These are phyloP conservation scores for Andrena marginata DNA, from an alignment of 2,888 invertebrate species.

Conservation along the genomic window DNA sequence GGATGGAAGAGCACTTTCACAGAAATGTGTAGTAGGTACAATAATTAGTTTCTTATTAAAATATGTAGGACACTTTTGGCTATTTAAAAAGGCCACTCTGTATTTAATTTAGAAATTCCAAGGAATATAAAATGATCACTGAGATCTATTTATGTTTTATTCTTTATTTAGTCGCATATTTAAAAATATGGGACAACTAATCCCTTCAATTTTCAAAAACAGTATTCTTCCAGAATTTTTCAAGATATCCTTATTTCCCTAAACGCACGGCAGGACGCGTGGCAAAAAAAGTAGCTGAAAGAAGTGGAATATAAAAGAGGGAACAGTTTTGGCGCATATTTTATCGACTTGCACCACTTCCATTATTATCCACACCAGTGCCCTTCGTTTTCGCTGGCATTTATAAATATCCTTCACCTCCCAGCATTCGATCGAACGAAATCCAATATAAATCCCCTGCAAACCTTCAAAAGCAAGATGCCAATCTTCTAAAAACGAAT, in stretches of 20 bases:
- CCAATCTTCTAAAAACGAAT: no score
- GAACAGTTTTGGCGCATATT: conserved; percentile 16
- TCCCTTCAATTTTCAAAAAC: not conserved
- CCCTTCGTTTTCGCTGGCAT: not conserved
- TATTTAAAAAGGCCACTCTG: no score
- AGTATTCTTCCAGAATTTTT: not conserved
- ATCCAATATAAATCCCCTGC: no score
- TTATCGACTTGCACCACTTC: conserved; percentile 4
- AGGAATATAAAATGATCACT: no score
- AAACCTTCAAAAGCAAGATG: no score
- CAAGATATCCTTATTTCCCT: not conserved
- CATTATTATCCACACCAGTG: conserved; percentile 1
- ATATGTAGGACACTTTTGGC: no score
- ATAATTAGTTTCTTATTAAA: no score
- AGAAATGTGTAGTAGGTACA: not conserved
- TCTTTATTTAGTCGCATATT: no score
- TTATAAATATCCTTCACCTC: not conserved
- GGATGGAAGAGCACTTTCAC: conserved; percentile 45
- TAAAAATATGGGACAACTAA: not conserved
- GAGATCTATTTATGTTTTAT: no score
- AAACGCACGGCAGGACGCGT: not conserved
- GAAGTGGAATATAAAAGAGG: not conserved
- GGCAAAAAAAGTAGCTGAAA: not conserved
- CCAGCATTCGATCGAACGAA: no score
- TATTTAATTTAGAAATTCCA: no score